Evolutionary conservation across 2,797 vertebrate species (phyloP).

Genomic region (Poecilia gillii): DNA sequence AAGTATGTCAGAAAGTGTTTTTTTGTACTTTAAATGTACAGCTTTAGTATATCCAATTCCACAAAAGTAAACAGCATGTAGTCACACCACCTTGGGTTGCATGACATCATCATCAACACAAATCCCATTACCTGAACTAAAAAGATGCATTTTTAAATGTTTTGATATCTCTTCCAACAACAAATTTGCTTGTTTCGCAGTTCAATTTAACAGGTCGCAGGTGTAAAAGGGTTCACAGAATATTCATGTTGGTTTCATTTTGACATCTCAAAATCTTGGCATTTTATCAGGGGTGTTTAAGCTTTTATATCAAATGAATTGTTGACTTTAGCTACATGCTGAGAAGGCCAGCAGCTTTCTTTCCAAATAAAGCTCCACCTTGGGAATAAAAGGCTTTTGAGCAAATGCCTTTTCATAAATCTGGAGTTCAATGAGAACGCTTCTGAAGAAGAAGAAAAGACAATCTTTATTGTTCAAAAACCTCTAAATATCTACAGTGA

Average conservation of each 20-base stretch:
- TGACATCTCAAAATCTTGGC: not conserved
- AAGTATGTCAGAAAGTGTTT: not conserved
- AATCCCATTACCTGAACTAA: not conserved
- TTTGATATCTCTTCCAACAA: not conserved
- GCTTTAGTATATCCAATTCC: not conserved
- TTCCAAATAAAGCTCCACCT: not conserved
- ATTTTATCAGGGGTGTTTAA: not conserved
- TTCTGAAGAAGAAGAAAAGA: constrained; percentile 31
- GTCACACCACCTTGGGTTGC: not conserved
- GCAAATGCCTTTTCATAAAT: constrained; percentile 9
- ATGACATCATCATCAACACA: not conserved
- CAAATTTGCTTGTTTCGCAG: not conserved
- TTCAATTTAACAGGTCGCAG: not conserved
- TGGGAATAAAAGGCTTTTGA: constrained; percentile 26
- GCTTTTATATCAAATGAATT: not conserved
- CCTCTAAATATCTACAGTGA: constrained; percentile 42
- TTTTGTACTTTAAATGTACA: not conserved
- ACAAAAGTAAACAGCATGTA: not conserved
- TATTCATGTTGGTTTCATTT: not conserved
- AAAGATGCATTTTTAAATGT: not conserved
- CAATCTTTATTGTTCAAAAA: constrained; percentile 29
- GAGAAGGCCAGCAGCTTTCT: not conserved
- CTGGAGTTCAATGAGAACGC: constrained; percentile 10
- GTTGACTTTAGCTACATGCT: not conserved
- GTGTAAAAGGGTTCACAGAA: not conserved